Evolutionary conservation across 2,888 invertebrate genomes (phyloP).

Genomic region (Caenorhabditis drosophilae): DNA sequence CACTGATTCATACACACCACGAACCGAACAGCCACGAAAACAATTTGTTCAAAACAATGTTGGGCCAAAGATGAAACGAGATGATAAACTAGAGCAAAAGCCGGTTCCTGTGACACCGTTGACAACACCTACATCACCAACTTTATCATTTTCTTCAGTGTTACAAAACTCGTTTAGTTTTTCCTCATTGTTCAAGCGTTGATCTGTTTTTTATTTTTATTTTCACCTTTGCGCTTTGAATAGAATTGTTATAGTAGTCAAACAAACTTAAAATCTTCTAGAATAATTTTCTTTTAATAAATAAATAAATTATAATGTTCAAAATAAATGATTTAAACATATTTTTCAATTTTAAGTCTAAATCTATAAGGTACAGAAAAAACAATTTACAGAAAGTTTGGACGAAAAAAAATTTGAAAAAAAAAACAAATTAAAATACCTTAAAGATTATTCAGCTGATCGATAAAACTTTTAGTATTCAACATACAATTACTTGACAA

Average conservation of each 20-base stretch:
- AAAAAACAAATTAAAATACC: not conserved
- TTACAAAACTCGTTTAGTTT: slow-evolving; percentile 8
- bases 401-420: not conserved
- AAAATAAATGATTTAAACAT: too few species aligned
- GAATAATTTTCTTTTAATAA: too few species aligned
- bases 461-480: slow-evolving; percentile 42
- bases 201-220: not conserved
- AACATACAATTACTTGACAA: slow-evolving; percentile 57
- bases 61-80: not conserved
- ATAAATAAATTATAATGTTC: too few species aligned
- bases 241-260: too few species aligned
- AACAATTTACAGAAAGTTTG: too few species aligned
- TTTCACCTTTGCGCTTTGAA: too few species aligned
- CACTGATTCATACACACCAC: not conserved
- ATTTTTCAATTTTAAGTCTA: too few species aligned
- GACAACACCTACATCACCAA: slow-evolving; percentile 5
- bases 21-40: slow-evolving; percentile 1
- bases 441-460: not conserved
- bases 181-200: slow-evolving; percentile 5
- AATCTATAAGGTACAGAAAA: too few species aligned
- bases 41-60: too few species aligned
- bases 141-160: slow-evolving; percentile 3
- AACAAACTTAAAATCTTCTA: too few species aligned
- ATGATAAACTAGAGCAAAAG: not conserved
- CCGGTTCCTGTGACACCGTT: slow-evolving; percentile 1